phyloP scores from a whole-genome alignment of 2,113 vertebrate genomes.

The Sakesphorus luctuosus region DNA sequence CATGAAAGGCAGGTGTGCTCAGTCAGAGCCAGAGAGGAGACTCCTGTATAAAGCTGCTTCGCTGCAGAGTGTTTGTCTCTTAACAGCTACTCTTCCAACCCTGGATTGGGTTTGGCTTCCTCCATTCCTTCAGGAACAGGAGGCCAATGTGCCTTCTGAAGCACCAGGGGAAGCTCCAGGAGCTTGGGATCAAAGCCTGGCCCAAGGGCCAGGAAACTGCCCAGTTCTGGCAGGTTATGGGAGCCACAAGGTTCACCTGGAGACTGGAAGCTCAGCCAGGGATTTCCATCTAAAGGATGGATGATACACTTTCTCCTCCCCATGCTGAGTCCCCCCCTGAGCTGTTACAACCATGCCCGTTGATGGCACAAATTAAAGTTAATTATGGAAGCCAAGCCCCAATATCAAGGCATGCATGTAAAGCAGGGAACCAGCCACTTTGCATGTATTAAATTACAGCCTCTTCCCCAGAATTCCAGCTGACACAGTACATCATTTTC shows the following conservation, averaged over 20 bases:
- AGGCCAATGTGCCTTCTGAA: neutral
- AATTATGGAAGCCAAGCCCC: neutral
- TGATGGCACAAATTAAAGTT: neutral
- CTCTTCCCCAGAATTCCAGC: neutral
- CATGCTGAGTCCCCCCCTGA: neutral
- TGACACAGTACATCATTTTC: neutral
- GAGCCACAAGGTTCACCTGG: neutral
- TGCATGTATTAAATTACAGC: neutral
- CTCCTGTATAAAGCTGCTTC: neutral
- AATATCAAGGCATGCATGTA: neutral
- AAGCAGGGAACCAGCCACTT: neutral
- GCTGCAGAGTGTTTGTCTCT: neutral
- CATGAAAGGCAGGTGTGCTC: neutral
- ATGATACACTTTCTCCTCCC: neutral
- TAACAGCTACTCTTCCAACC: neutral
- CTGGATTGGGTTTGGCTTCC: neutral
- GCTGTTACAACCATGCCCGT: neutral
- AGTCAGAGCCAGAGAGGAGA: too few relatives aligned
- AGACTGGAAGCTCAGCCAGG: neutral
- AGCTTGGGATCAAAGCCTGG: rapidly evolving
- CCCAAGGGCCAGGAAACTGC: neutral
- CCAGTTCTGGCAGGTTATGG: neutral
- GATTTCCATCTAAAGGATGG: too few relatives aligned
- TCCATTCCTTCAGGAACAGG: neutral
- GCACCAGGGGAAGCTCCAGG: neutral